Evolutionary conservation across 2,113 vertebrate genomes (phyloP), one percentile per base, ranked within the genome.

Genomic region (Abramis brama): DNA sequence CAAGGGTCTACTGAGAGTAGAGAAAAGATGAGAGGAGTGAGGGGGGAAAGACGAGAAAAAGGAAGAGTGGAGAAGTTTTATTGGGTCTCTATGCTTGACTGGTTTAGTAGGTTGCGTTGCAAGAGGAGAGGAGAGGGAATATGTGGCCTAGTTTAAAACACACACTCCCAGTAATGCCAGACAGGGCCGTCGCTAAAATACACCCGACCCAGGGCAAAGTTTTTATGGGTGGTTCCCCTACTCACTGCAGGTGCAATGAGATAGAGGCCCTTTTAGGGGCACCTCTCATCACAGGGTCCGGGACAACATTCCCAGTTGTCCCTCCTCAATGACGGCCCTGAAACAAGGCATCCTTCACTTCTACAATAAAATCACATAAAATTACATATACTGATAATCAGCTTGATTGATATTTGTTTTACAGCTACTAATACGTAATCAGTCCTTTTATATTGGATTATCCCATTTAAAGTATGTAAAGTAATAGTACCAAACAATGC

Each of bases 101-200:
- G 85, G 75, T 83, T 90, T 83, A 87, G 87, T 85, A 84, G 84
- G 90, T 85, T 88, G 84, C 45, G 2, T 52, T 87, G 60, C 57
- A 76, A 45, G 60, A 85, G 76, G 84, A 82, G 80, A 78, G 45
- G 74, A 85, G 85, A 83, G 86, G 73, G 86, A 88, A 87, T 88
- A 89, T 79, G 85, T 85, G 83, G 66, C 79, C 70, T 85, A 84
- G 87, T 80, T 88, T 85, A 77, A 88, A 78, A 86, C 68, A 68
- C 25, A 76, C 70, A 74, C 81, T 68, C 47, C 6, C 36, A 30
- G 10, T 55, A 45, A 59, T 86, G 68, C 62, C 70, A 73, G 66
- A 25, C 75, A 30, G 27, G 75, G 75, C 27, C 17, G 9, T 21
- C 8, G 7, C 45, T 55, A 50, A 55, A 77, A 77, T 55, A 55